Conservation (phyloP, 2,113 vertebrate genomes). For the Procavia capensis region DNA sequence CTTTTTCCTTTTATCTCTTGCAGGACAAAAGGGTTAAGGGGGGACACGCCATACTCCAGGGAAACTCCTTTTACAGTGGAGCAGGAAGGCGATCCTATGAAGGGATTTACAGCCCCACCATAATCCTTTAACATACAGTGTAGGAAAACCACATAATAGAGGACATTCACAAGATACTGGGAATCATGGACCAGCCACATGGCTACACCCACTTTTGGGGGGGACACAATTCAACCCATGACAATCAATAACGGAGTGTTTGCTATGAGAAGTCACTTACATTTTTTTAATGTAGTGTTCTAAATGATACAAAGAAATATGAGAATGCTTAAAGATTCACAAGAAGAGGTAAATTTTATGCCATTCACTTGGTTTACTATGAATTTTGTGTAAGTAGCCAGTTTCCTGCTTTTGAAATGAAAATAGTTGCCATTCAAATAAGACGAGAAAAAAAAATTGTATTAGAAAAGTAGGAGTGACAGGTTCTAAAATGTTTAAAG, state of each 20-base stretch:
- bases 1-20: no score
- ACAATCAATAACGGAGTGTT: background rate
- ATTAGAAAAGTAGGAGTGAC: slow-evolving; percentile 9
- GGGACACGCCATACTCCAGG: no score
- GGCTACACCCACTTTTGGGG: no score
- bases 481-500: background rate
- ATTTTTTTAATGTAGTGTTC: background rate
- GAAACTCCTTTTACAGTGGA: no score
- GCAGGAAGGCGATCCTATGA: no score
- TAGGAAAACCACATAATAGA: no score
- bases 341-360: background rate
- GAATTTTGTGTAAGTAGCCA: background rate
- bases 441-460: background rate
- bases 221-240: no score
- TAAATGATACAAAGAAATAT: background rate
- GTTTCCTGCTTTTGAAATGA: background rate
- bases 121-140: no score
- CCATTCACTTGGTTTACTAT: background rate
- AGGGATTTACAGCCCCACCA: no score
- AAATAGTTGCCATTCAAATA: background rate
- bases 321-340: background rate
- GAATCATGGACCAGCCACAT: no score
- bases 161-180: no score
- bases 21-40: no score
- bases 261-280: background rate